These are phyloP conservation scores for Elanoides forficatus DNA, from an alignment of 2,113 vertebrate species.

Conservation along the genomic window DNA sequence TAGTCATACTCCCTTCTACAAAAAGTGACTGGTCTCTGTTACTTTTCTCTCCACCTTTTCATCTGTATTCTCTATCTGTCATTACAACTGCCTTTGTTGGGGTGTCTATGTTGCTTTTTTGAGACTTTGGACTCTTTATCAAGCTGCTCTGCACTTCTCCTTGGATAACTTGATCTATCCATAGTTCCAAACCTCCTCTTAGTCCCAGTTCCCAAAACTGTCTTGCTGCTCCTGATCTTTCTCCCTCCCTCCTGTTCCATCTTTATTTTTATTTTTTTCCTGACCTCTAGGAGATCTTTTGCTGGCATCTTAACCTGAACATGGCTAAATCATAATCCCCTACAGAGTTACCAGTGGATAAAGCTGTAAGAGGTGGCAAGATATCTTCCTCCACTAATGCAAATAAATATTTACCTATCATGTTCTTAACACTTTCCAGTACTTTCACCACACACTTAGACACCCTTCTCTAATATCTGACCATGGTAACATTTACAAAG, in stretches of 20 bases:
- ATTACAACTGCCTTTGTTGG: not conserved
- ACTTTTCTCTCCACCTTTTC: not conserved
- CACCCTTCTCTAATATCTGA: not conserved
- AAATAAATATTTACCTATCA: not conserved
- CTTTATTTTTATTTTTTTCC: not conserved
- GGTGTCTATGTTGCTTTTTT: not conserved
- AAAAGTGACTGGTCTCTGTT: not conserved
- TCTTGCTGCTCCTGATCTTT: not conserved
- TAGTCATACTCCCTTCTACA: not conserved
- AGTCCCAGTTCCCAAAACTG: not conserved
- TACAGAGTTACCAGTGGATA: not conserved
- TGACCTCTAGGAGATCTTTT: not conserved
- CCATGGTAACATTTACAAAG: accelerated
- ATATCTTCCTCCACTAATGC: not conserved
- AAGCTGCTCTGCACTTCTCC: not conserved
- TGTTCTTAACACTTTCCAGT: not conserved
- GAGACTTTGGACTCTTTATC: not conserved
- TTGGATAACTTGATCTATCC: not conserved
- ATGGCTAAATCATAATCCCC: not conserved
- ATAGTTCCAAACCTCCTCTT: not conserved
- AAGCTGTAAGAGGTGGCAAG: not conserved
- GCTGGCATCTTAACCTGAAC: not conserved
- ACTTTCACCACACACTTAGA: not conserved
- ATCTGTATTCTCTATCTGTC: not conserved
- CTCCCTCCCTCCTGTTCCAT: not conserved